phyloP scores from a whole-genome alignment of 2,797 vertebrate species.

The Chromis chromis region DNA sequence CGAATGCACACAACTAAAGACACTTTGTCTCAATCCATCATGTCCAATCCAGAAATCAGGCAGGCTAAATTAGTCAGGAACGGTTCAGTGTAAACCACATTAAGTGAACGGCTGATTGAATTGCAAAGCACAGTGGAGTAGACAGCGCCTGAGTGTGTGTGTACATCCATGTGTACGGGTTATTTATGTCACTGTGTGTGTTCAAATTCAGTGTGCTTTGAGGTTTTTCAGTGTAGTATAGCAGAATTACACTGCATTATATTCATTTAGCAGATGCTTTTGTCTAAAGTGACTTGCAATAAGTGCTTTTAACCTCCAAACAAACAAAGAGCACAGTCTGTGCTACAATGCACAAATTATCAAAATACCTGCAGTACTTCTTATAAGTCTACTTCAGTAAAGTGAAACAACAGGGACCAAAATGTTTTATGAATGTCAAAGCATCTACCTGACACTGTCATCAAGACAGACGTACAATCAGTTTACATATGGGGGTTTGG shows the following conservation, averaged over 20 bases:
- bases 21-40: conserved; percentile 54
- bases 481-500: not conserved
- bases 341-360: not conserved
- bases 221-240: conserved; percentile 16
- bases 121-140: conserved; percentile 37
- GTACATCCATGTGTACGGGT: conserved; percentile 6
- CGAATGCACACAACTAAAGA: conserved; percentile 15
- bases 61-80: conserved; percentile 58
- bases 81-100: conserved; percentile 62
- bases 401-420: not conserved
- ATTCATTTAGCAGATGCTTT: conserved; percentile 11
- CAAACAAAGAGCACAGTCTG: conserved; percentile 11
- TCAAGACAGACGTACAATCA: conserved; percentile 1
- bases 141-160: conserved; percentile 33
- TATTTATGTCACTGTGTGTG: conserved; percentile 8
- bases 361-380: not conserved
- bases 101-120: conserved; percentile 60
- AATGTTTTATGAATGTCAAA: not conserved
- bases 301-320: conserved; percentile 10
- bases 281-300: conserved; percentile 18
- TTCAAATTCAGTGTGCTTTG: not conserved
- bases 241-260: conserved; percentile 3
- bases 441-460: conserved; percentile 1
- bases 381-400: not conserved
- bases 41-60: conserved; percentile 48